phyloP scores from a whole-genome alignment of 2,797 vertebrate genomes.

The Ctenopoma multispine region DNA sequence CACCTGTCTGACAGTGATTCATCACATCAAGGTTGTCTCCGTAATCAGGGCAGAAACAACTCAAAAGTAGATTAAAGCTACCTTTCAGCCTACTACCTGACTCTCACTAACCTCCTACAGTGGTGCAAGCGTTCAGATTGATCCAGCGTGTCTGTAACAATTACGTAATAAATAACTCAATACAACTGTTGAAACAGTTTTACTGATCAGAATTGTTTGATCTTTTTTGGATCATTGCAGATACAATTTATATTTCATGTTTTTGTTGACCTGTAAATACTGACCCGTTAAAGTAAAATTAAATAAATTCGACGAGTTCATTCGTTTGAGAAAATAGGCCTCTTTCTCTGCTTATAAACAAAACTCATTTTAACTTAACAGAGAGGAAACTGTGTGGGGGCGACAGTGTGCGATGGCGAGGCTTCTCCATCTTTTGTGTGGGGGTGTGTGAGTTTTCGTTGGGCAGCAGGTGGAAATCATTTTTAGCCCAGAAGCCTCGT shows the following conservation, averaged over 20 bases:
- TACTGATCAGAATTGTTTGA: not conserved
- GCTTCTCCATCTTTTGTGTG: constrained; percentile 39
- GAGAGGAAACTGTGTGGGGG: constrained; percentile 40
- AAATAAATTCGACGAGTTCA: not conserved
- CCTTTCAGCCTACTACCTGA: not conserved
- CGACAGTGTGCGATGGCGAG: constrained; percentile 24
- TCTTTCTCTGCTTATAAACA: constrained; percentile 29
- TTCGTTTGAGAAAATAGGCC: not conserved
- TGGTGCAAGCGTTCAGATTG: not conserved
- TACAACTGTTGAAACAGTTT: not conserved
- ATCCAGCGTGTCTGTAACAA: not conserved
- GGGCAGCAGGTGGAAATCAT: constrained; percentile 48
- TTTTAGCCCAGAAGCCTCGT: constrained; percentile 65
- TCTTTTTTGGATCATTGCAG: no score
- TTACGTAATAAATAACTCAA: not conserved
- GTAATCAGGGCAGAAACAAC: constrained; percentile 19
- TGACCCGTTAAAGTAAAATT: not conserved
- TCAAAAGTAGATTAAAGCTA: constrained; percentile 28
- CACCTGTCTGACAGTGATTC: constrained; percentile 38
- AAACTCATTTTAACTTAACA: constrained; percentile 17
- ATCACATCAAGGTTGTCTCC: constrained; percentile 48
- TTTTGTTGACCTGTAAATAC: not conserved
- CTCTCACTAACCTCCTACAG: not conserved
- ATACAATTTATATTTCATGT: not conserved
- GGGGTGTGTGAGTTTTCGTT: constrained; percentile 47